Conservation (phyloP, 1,140 invertebrate species). For the Drosophila repleta region DNA sequence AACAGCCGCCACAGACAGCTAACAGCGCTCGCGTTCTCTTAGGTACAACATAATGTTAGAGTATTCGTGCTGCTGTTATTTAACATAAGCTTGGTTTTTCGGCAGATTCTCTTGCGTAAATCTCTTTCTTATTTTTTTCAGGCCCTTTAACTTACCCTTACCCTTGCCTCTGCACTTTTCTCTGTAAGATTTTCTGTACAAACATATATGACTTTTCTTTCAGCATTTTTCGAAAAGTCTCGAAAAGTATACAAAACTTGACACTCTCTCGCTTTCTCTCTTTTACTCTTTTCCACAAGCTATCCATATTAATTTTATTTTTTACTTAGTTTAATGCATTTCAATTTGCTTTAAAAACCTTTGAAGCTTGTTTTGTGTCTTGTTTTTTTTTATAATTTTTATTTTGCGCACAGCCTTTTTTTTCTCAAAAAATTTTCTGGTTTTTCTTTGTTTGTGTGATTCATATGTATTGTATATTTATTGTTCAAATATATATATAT, state of each 20-base stretch:
- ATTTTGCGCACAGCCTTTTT: constrained; percentile 76
- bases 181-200: constrained; percentile 21
- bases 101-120: neutral
- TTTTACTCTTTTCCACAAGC: neutral
- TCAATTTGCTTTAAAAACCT: constrained; percentile 24
- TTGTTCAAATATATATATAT: constrained; percentile 15
- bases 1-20: neutral
- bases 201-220: constrained; percentile 9
- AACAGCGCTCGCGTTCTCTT: neutral
- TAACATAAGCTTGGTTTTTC: too few relatives aligned
- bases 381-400: constrained; percentile 8
- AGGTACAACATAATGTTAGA: neutral
- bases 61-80: too few relatives aligned
- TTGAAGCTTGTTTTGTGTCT: constrained; percentile 47
- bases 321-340: constrained; percentile 30
- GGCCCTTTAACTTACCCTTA: constrained; percentile 24
- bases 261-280: neutral
- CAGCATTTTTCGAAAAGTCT: neutral
- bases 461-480: constrained; percentile 10
- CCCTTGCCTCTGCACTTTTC: neutral
- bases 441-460: constrained; percentile 11
- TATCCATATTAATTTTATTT: constrained; percentile 30
- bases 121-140: neutral
- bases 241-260: neutral
- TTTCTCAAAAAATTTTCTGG: constrained; percentile 48